Conservation (phyloP, 1,140 invertebrate species). For the Ceratina calcarata region DNA sequence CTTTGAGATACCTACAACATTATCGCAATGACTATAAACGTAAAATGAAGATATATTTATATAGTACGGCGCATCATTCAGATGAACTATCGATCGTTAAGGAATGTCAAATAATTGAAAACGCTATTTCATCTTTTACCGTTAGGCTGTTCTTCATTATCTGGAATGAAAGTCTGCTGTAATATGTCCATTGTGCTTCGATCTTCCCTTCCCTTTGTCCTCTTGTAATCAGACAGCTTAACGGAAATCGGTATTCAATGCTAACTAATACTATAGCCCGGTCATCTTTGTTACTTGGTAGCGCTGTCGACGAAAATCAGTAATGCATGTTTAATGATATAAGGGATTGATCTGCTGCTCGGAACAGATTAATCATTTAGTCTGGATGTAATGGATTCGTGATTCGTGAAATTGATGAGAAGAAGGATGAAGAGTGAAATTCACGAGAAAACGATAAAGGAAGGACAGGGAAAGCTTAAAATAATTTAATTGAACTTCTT, state of each 20-base stretch:
- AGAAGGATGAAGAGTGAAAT: too few species aligned
- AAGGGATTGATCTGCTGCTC: neutral
- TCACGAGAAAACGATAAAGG: too few species aligned
- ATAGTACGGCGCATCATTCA: neutral
- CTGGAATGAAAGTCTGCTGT: neutral
- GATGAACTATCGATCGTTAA: neutral
- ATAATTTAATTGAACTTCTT: too few species aligned
- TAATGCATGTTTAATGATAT: neutral
- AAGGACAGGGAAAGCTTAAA: too few species aligned
- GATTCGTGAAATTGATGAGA: neutral
- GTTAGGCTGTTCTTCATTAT: slow-evolving; percentile 22
- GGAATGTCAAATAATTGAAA: neutral
- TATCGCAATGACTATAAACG: neutral
- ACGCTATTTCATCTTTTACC: neutral
- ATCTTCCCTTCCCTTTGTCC: slow-evolving; percentile 9
- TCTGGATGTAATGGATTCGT: neutral
- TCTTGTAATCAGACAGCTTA: slow-evolving; percentile 35
- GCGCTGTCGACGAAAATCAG: neutral
- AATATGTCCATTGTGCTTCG: slow-evolving; percentile 17
- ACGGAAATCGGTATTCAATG: slow-evolving; percentile 17
- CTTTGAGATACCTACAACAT: neutral
- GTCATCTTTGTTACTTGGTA: slow-evolving; percentile 4
- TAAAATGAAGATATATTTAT: neutral
- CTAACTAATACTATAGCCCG: slow-evolving; percentile 7
- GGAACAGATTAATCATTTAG: neutral